Base-by-base conservation (phyloP, 2,113 vertebrate species). In the Lepus europaeus region DNA sequence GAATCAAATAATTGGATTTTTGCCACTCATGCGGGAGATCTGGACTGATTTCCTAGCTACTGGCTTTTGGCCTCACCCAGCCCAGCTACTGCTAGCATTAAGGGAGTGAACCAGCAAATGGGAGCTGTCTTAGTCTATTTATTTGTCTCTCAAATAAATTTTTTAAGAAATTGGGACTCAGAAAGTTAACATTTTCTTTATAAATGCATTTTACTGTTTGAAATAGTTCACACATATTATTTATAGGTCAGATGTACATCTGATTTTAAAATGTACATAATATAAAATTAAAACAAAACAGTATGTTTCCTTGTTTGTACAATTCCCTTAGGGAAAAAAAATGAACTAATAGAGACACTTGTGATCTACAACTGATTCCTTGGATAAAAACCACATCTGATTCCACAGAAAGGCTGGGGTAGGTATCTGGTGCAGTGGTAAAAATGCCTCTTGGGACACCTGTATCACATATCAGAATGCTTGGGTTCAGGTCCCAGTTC, bases 261-360 rank as follows among this genome's bases (percentile, higher is more conserved):
- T 95, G 27, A 83, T 36, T 94, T 97, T 89, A 73, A 74, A 86
- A 96, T 64, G 27, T 77, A 17, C n/a, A 95, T 56, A 93, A 85
- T 83, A n/a, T 91, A 76, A 94, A 85, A 85, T 94, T 36, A 94
- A 94, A 85, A 25, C 69, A 87, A 45, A 45, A 7, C 29, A 87
- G 19, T 49, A 76, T 80, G 2, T 82, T 90, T 74, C 94, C 36
- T 36, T 78, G 90, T 77, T 73, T 91, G 78, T 64, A 90, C 7
- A 68, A 29, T 82, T 95, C 10, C 17, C 76, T 83, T 76, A 89
- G 69, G 33, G 69, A 73, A 82, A 96, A 86, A 78, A 49, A 92
- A 88, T 53, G 70, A 53, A 66, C 51, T 83, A 89, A 92, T n/a
- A 94, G 0, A 91, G 39, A 86, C 53, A 93, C 6, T 49, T 92